phyloP scores from a whole-genome alignment of 2,797 vertebrate genomes.

The Pterois miles region DNA sequence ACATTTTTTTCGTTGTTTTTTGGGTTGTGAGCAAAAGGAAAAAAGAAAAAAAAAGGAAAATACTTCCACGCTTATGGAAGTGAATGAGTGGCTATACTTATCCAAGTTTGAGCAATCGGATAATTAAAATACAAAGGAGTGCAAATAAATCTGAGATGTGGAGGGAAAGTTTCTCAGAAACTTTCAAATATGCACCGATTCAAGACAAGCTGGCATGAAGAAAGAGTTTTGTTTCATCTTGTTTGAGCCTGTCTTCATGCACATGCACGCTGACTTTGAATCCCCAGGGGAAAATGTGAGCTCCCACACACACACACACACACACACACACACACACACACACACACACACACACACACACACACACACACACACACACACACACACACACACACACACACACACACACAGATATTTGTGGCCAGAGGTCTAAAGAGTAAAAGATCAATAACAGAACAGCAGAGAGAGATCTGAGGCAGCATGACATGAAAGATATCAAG shows the following conservation, averaged over 20 bases:
- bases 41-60: slow-evolving; percentile 33
- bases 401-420: not conserved
- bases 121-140: slow-evolving; percentile 19
- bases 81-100: slow-evolving; percentile 23
- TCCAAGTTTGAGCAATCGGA: slow-evolving; percentile 31
- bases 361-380: not conserved
- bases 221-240: slow-evolving; percentile 45
- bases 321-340: not conserved
- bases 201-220: not conserved
- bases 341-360: slow-evolving; percentile 5
- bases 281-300: slow-evolving; percentile 21
- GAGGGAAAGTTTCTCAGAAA: not conserved
- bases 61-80: slow-evolving; percentile 32
- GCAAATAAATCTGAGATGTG: not conserved
- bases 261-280: slow-evolving; percentile 38
- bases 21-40: slow-evolving; percentile 9
- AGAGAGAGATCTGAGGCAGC: slow-evolving; percentile 2
- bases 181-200: slow-evolving; percentile 1
- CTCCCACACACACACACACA: not conserved
- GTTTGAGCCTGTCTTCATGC: slow-evolving; percentile 46
- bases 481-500: not conserved
- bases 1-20: slow-evolving; percentile 1
- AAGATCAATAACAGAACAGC: slow-evolving; percentile 33
- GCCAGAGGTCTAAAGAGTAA: slow-evolving; percentile 29
- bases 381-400: not conserved